These are phyloP conservation scores for Acropternis orthonyx DNA, from an alignment of 2,797 vertebrate species.

Conservation along the genomic window DNA sequence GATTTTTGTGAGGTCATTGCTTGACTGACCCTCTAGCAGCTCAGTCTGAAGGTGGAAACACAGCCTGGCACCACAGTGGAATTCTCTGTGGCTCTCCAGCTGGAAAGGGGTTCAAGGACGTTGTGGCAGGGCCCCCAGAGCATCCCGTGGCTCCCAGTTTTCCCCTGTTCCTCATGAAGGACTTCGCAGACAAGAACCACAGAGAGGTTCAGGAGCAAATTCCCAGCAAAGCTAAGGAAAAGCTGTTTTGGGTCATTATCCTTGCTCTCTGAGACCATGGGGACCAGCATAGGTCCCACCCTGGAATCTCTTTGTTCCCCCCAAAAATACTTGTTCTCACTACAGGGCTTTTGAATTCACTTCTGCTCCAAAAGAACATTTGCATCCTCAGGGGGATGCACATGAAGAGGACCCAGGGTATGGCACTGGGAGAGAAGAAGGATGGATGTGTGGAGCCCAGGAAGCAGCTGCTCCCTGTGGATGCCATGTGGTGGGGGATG, in stretches of 20 bases:
- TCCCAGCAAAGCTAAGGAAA: neutral
- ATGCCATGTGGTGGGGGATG: accelerated
- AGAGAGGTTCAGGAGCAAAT: neutral
- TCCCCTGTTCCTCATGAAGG: neutral
- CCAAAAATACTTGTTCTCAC: neutral
- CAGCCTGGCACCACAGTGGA: accelerated
- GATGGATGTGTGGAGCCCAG: neutral
- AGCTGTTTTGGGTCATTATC: neutral
- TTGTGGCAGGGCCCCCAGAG: too few relatives aligned
- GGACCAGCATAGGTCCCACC: neutral
- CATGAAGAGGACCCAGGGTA: accelerated
- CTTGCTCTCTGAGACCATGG: accelerated
- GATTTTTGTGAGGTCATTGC: neutral
- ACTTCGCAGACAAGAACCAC: neutral
- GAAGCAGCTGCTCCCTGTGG: neutral
- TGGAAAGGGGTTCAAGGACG: neutral
- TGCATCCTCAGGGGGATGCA: neutral
- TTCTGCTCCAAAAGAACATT: slow-evolving; percentile 3
- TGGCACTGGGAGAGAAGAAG: accelerated
- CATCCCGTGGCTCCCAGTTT: neutral
- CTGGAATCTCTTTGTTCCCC: neutral
- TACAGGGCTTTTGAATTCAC: neutral
- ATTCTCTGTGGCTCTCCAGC: neutral
- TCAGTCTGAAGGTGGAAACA: neutral
- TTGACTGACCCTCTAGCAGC: neutral